Evolutionary conservation across 2,797 vertebrate genomes (phyloP).

Genomic region (Trichosurus vulpecula): DNA sequence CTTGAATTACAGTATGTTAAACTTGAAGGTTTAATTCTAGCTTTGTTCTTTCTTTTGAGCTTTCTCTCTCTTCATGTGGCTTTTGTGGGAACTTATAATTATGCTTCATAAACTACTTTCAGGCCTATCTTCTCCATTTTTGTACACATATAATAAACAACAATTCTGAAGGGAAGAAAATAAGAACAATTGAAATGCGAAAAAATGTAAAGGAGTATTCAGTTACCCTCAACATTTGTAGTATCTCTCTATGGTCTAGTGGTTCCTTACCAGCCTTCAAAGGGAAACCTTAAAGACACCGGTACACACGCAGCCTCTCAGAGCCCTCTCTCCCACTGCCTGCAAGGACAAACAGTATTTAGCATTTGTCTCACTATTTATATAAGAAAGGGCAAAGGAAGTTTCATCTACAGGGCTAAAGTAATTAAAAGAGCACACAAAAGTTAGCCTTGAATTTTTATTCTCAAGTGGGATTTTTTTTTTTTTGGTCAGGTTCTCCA

Average conservation of each 20-base stretch:
- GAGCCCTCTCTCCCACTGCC: conserved; percentile 60
- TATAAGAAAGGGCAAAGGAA: conserved; percentile 62
- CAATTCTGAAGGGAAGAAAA: conserved; percentile 53
- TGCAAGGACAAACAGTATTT: conserved; percentile 71
- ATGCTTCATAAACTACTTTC: conserved; percentile 65
- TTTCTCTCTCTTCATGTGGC: conserved; percentile 57
- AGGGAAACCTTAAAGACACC: conserved; percentile 62
- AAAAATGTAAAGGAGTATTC: conserved; percentile 58
- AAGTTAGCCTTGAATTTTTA: conserved; percentile 67
- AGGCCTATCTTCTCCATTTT: conserved; percentile 63
- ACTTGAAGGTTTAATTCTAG: conserved; percentile 55
- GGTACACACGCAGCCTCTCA: conserved; percentile 38
- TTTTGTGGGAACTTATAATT: conserved; percentile 69
- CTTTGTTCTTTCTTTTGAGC: conserved; percentile 58
- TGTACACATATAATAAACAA: conserved; percentile 70
- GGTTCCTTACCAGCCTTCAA: conserved; percentile 60
- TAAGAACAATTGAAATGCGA: conserved; percentile 53
- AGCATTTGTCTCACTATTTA: conserved; percentile 64
- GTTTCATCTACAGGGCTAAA: conserved; percentile 47
- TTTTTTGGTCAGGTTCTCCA: neutral
- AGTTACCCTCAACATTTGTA: conserved; percentile 53
- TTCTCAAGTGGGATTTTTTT: conserved; percentile 32
- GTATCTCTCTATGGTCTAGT: conserved; percentile 41
- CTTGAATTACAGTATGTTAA: conserved; percentile 43
- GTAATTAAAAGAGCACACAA: conserved; percentile 67